A percentile compares a stretch with the other conserved stretches of the same genome.
These are phyloP conservation scores for Ennomos erosarius DNA, from an alignment of 2,888 invertebrate genomes.

Conservation along the genomic window DNA sequence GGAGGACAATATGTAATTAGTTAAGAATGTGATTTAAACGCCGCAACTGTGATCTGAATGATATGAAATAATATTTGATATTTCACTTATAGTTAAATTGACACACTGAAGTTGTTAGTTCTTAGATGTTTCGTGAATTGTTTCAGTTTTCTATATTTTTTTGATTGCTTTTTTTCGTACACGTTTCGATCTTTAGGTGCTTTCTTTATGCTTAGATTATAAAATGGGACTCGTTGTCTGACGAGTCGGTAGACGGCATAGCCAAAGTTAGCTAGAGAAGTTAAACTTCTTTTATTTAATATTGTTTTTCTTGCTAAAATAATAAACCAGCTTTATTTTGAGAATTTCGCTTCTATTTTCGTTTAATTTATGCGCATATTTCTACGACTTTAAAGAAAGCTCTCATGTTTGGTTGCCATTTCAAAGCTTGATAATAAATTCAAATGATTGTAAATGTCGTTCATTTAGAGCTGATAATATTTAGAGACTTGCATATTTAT, in stretches of 20 bases:
- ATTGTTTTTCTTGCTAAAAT: slow-evolving; percentile 48
- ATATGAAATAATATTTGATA: slow-evolving; percentile 85
- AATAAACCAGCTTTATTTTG: slow-evolving; percentile 43
- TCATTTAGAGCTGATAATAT: slow-evolving; percentile 72
- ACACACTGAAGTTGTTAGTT: slow-evolving; percentile 74
- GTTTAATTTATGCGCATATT: slow-evolving; percentile 44
- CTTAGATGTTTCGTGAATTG: slow-evolving; percentile 60
- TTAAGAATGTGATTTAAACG: slow-evolving; percentile 85
- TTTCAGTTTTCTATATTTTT: slow-evolving; percentile 46
- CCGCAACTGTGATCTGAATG: slow-evolving; percentile 86
- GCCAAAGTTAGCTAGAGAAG: slow-evolving; percentile 82
- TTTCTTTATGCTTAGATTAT: slow-evolving; percentile 74
- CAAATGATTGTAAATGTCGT: slow-evolving; percentile 65
- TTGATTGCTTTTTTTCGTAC: slow-evolving; percentile 56
- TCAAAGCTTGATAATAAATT: slow-evolving; percentile 54
- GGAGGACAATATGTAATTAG: slow-evolving; percentile 83
- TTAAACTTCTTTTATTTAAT: slow-evolving; percentile 69
- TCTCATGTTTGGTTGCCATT: slow-evolving; percentile 59
- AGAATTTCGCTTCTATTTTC: slow-evolving; percentile 44
- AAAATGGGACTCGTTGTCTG: slow-evolving; percentile 60
- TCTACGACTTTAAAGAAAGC: slow-evolving; percentile 26
- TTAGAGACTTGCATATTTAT: slow-evolving; percentile 78
- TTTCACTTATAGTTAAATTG: slow-evolving; percentile 84
- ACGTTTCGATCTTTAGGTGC: slow-evolving; percentile 72
- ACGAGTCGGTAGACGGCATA: slow-evolving; percentile 77